These are phyloP conservation scores for Cryptotis parvus DNA, from an alignment of 2,113 vertebrate species.

Conservation along the genomic window DNA sequence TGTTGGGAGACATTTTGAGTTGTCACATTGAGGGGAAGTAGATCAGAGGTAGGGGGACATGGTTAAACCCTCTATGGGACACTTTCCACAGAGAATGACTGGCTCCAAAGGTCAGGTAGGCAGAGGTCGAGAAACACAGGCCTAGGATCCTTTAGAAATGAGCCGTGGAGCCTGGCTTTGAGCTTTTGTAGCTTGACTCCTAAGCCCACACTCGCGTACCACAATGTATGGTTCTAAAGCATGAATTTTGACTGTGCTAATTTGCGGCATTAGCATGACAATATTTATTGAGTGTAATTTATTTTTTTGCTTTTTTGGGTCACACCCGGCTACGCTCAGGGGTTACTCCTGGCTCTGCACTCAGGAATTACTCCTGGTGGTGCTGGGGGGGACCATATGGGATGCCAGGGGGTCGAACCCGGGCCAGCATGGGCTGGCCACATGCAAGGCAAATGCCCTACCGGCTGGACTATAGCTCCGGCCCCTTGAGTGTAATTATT, in stretches of 20 bases:
- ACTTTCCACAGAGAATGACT: neutral
- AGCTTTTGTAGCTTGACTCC: neutral
- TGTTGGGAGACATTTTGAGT: neutral
- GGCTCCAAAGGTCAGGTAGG: neutral
- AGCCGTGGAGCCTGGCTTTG: neutral
- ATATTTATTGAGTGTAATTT: neutral
- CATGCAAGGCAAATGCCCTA: too few species aligned
- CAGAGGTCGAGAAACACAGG: neutral
- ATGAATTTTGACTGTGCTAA: neutral
- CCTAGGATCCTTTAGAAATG: neutral
- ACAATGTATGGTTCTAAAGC: neutral
- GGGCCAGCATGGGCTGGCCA: too few species aligned
- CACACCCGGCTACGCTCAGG: too few species aligned
- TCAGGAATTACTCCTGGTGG: too few species aligned
- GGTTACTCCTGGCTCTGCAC: too few species aligned
- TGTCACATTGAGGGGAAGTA: neutral
- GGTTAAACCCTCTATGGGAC: neutral
- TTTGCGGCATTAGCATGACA: neutral
- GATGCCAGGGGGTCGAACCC: too few species aligned
- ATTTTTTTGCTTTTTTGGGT: too few species aligned
- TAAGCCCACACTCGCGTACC: neutral
- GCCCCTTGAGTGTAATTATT: neutral
- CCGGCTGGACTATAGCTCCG: too few species aligned
- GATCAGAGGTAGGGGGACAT: neutral
- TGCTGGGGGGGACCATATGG: too few species aligned